Evolutionary conservation across 2,888 invertebrate species (phyloP).

Genomic region (Maniola hyperantus): DNA sequence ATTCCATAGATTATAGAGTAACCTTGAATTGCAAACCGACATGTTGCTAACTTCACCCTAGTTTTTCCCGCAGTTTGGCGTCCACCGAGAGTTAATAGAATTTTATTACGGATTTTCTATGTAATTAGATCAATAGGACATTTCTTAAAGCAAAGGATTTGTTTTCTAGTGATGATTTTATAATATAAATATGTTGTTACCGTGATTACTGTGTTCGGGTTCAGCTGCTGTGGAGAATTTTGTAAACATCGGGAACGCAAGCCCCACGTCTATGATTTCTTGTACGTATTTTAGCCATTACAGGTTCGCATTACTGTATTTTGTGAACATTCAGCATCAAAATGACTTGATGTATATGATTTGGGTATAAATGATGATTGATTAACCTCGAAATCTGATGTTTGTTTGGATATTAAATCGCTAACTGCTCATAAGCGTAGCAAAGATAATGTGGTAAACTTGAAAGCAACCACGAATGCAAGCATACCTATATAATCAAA

Average conservation of each 20-base stretch:
- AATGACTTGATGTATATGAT: slow-evolving; percentile 47
- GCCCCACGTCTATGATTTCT: slow-evolving; percentile 81
- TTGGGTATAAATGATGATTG: slow-evolving; percentile 43
- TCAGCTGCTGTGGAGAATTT: slow-evolving; percentile 66
- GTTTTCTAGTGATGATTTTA: slow-evolving; percentile 61
- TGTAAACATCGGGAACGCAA: slow-evolving; percentile 79
- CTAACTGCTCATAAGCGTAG: slow-evolving; percentile 41
- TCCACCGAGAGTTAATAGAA: slow-evolving; percentile 74
- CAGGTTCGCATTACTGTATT: slow-evolving; percentile 53
- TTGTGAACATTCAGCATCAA: slow-evolving; percentile 44
- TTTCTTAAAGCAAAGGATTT: slow-evolving; percentile 53
- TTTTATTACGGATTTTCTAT: slow-evolving; percentile 68
- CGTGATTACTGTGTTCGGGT: slow-evolving; percentile 64
- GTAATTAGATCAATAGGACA: slow-evolving; percentile 69
- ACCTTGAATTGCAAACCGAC: slow-evolving; percentile 41
- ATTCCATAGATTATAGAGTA: slow-evolving; percentile 39
- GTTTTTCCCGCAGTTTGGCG: slow-evolving; percentile 83
- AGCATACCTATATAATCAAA: slow-evolving; percentile 29
- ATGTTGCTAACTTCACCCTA: slow-evolving; percentile 71
- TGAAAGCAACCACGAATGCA: slow-evolving; percentile 40
- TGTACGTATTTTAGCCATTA: slow-evolving; percentile 76
- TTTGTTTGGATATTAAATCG: slow-evolving; percentile 39
- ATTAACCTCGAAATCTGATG: slow-evolving; percentile 60
- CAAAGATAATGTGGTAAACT: slow-evolving; percentile 52
- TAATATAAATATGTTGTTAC: slow-evolving; percentile 64